phyloP scores from a whole-genome alignment of 2,797 vertebrate species.

The Pogonophryne albipinna region DNA sequence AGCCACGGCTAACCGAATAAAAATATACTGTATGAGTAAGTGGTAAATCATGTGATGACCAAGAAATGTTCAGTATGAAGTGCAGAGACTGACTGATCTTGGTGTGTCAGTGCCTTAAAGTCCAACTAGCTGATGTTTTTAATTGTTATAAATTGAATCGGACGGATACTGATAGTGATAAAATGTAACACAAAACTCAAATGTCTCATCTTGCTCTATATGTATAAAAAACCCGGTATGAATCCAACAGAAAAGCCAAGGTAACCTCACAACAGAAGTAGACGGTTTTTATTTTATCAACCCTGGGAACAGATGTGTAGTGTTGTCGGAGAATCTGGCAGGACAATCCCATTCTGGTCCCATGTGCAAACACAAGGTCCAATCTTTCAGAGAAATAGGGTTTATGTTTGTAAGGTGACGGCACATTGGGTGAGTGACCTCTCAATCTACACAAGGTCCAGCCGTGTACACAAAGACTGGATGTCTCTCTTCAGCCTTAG shows the following conservation, averaged over 20 bases:
- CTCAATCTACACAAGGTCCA: conserved; percentile 67
- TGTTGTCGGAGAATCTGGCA: conserved; percentile 46
- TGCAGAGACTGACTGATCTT: too few species aligned
- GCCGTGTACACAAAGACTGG: conserved; percentile 70
- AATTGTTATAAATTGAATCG: background rate
- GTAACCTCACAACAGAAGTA: conserved; percentile 40
- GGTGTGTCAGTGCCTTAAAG: too few species aligned
- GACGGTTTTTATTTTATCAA: conserved; percentile 20
- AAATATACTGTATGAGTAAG: too few species aligned
- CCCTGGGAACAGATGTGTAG: conserved; percentile 42
- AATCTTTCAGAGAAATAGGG: conserved; percentile 80
- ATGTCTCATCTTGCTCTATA: background rate
- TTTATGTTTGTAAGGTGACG: conserved; percentile 79
- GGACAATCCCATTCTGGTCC: conserved; percentile 57
- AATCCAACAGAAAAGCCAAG: conserved; percentile 35
- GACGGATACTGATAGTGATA: background rate
- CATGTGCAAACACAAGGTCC: conserved; percentile 80
- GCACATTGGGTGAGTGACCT: conserved; percentile 66
- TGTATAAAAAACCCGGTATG: background rate
- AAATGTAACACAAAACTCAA: background rate
- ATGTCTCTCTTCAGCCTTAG: conserved; percentile 47
- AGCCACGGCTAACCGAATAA: too few species aligned
- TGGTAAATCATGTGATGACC: too few species aligned
- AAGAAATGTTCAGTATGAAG: too few species aligned
- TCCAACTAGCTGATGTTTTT: background rate